Evolutionary conservation across 2,113 vertebrate genomes (phyloP), one percentile per base, ranked within the genome.

Genomic region (Leptocoma aspasia): DNA sequence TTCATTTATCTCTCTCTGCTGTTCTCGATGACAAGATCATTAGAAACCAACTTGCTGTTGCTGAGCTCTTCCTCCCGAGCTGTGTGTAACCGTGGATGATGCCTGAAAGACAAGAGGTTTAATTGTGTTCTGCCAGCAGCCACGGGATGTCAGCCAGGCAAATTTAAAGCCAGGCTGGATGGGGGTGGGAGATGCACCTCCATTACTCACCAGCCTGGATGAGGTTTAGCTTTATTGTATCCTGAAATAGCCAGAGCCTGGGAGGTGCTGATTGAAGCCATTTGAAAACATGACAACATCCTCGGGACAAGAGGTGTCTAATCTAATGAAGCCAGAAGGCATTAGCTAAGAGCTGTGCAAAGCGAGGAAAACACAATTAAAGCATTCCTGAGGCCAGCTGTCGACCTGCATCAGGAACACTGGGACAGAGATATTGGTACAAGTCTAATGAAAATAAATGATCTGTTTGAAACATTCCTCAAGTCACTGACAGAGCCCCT

Each of bases 201-300:
- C 89, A 94, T 97, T 79, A 92, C 89, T 96, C 96, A 97, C 86
- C 86, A 76, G 81, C 82, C 92, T 81, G 95, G 92, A 93, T 89
- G 90, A 97, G 96, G 70, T 79, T 95, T 81, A 13, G 65, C 92
- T 96, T 95, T 97, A 94, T 93, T 95, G 94, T 94, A 83, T 87
- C 92, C 73, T 4, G 9, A 94, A 97, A 97, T 94, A 96, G 88
- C 95, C 57, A 0, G 28, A 89, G 92, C 90, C 94, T 89, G 92
- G 84, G 90, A 95, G 93, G 94, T 93, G 96, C 94, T 96, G 94
- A 94, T 77, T 95, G 94, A 92, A 96, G 82, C 94, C 92, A 92
- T 97, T 96, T 96, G 96, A 96, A 95, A 97, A 97, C 96, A 96
- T 86, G 94, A 97, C 95, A 97, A 95, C 94, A 77, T 95, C 95